These are phyloP conservation scores for Bovichtus variegatus DNA, from an alignment of 2,797 vertebrate species.

Conservation along the genomic window DNA sequence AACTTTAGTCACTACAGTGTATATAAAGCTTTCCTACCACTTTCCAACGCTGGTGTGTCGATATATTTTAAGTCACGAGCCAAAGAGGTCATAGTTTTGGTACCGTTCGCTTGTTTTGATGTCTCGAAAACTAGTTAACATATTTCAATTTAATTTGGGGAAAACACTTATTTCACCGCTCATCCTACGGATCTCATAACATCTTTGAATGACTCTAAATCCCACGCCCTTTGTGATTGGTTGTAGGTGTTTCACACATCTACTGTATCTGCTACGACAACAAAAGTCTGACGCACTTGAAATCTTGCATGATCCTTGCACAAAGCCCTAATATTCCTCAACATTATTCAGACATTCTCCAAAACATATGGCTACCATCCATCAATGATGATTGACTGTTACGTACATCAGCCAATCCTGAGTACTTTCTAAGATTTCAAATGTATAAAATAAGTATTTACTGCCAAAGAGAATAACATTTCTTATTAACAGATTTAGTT, in stretches of 20 bases:
- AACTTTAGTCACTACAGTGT: neutral
- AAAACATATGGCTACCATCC: neutral
- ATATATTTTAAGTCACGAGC: neutral
- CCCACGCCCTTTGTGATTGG: neutral
- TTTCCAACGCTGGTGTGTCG: neutral
- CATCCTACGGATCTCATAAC: neutral
- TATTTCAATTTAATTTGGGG: neutral
- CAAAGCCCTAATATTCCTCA: neutral
- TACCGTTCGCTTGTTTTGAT: neutral
- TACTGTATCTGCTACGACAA: too few species aligned
- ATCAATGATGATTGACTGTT: neutral
- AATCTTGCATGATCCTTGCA: neutral
- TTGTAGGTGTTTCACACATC: neutral
- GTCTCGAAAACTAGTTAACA: neutral
- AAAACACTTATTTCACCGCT: neutral
- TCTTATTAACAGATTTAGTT: neutral
- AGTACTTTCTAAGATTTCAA: neutral
- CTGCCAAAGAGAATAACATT: neutral
- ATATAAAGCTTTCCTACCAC: neutral
- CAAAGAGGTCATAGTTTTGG: neutral
- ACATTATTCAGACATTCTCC: neutral
- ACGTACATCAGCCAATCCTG: neutral
- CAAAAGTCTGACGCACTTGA: neutral
- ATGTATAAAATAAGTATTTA: slow-evolving; percentile 3
- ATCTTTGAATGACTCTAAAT: neutral